phyloP scores from a whole-genome alignment of 2,797 vertebrate species.

The Arctocebus calabarensis region DNA sequence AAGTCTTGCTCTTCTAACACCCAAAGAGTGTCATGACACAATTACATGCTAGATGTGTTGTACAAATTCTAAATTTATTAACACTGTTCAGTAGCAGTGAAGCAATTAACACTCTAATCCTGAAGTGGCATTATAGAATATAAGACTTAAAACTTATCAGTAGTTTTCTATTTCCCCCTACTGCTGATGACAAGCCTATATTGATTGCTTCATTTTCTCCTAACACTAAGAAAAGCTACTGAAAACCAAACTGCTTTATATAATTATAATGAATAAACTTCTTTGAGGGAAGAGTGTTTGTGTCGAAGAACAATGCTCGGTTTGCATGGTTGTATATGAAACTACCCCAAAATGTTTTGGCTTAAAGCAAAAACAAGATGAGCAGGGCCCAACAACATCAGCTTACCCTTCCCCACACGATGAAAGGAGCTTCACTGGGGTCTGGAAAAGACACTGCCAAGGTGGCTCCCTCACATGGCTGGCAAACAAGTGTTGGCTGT shows the following conservation, averaged over 20 bases:
- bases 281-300: background rate
- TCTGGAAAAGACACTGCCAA: rapidly evolving
- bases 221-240: background rate
- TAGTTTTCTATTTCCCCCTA: background rate
- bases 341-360: background rate
- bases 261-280: background rate
- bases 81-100: background rate
- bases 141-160: background rate
- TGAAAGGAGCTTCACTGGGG: background rate
- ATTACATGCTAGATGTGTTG: background rate
- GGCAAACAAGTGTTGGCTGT: background rate
- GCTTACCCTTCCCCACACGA: background rate
- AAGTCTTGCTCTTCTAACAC: background rate
- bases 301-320: background rate
- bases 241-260: background rate
- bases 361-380: background rate
- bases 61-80: constrained; percentile 10
- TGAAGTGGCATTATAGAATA: background rate
- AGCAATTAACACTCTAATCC: background rate
- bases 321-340: background rate
- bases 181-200: background rate
- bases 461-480: background rate
- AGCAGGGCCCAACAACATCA: background rate
- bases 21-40: background rate
- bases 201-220: constrained; percentile 27